Base-by-base conservation (phyloP, 2,888 invertebrate genomes). In the Nemotelus nigrinus region DNA sequence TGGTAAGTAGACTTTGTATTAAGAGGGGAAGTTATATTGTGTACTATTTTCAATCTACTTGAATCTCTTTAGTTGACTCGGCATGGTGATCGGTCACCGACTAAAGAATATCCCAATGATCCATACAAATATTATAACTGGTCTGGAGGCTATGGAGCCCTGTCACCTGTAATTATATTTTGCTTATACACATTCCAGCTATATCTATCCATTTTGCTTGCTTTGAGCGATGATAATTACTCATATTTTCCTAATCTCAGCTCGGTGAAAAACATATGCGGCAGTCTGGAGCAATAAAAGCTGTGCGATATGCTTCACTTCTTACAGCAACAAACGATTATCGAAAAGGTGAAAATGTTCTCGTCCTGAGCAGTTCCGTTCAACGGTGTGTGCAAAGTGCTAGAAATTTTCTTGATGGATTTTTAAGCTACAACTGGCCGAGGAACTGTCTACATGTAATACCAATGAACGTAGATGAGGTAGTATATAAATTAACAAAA, bases 71-170 rank as follows among this genome's bases (percentile, higher is more conserved):
- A 58, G 58, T 25, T 58, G 4, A 58, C 25, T n/a, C 6, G 58
- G 58, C 58, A 58, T n/a, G 58, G 58, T 10, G 58, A 58, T n/a
- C 58, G 58, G n/a, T 8, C 58, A 58, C 58, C 58, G 4, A 58
- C 8, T 25, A 4, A 4, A 58, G 25, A 10, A 4, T 58, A 58
- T 58, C 58, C 58, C 8, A 58, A 58, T 4, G 58, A 58, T 25
- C 58, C 58, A 25, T 25, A 58, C n/a, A 10, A 4, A n/a, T 7
- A 8, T n/a, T 58, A 10, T n/a, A 4, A n/a, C 8, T 58, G 58
- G 58, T 25, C 58, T 5, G 58, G 58, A 5, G 58, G 58, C 25
- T n/a, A n/a, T 5, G 58, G 58, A 58, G 58, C 25, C 2, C n/a
- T 25, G 57, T 3, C 25, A 25, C 25, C 25, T 25, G 25, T 25